Base-by-base conservation (phyloP, 2,113 vertebrate species). In the Syngnathus scovelli region DNA sequence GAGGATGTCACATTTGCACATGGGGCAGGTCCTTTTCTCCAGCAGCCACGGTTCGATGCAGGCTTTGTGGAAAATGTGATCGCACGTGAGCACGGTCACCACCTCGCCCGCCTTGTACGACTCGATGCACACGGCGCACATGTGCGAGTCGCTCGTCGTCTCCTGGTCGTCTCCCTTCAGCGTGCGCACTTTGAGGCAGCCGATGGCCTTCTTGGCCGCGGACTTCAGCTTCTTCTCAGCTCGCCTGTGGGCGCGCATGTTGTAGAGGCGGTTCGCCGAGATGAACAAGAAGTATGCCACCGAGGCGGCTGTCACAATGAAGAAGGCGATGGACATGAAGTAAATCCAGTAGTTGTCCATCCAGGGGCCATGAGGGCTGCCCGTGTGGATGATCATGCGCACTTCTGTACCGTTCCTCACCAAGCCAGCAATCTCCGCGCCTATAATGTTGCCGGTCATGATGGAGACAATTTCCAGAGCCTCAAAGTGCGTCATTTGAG, bases 1-100 rank as follows among this genome's bases (percentile, higher is more conserved):
- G 74, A 96, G 92, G 77, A 98, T 96, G 88, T 96, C 94, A 72
- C 92, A 95, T 79, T 96, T 98, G 77, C 95, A 96, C 92, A 96
- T 95, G 2, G 95, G 95, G 77, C 95, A 98, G 9, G 94, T 98
- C 72, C 94, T 89, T 11, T 92, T 93, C 55, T 96, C 94, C 80
- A 96, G 89, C 70, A 96, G 91, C 95, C 95, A 96, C 7, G 95
- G 95, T 60, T 96, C 94, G 70, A 98, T 93, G 69, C 95, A 96
- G 68, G 74, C 82, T 85, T 95, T 95, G 76, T 95, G 94, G 85
- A 94, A 96, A 83, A 95, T 92, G 86, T 94, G 96, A 87, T 94
- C 94, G 88, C 96, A 98, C 1, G 94, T 96, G 37, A 98, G 90
- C 77, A 95, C 92, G 15, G 95, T 94, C 58, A 96, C 92, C 55